These are phyloP conservation scores for Myotis lucifugus DNA, from an alignment of 2,113 vertebrate genomes.

Conservation along the genomic window DNA sequence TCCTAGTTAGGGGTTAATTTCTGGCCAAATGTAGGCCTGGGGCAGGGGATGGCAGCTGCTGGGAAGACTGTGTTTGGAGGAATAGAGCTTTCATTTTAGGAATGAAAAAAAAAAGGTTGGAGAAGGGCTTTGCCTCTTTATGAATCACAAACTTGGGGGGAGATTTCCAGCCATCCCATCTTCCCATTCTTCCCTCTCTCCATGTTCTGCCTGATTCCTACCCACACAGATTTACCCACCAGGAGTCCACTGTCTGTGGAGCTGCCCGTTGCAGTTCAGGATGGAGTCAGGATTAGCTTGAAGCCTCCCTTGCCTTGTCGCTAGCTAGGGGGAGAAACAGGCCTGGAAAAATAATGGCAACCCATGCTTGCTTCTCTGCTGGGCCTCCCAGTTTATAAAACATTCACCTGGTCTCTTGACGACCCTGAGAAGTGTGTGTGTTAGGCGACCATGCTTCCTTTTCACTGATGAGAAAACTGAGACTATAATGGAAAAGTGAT, in stretches of 20 bases:
- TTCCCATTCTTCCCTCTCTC: background rate
- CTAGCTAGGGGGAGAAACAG: conserved; percentile 30
- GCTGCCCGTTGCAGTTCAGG: background rate
- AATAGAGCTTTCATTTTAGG: conserved; percentile 47
- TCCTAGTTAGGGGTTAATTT: conserved; percentile 62
- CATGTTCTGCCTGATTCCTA: background rate
- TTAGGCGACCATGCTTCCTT: background rate
- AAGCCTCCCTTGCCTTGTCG: background rate
- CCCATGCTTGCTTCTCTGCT: background rate
- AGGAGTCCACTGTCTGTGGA: background rate
- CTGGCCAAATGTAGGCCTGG: background rate
- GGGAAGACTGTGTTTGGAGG: background rate
- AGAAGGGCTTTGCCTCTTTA: background rate
- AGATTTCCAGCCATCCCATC: background rate
- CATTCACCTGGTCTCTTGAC: background rate
- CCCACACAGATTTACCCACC: background rate
- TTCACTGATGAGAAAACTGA: background rate
- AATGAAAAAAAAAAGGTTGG: background rate
- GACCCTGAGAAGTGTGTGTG: background rate
- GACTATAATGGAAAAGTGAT: background rate
- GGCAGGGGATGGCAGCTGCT: background rate
- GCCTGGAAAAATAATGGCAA: background rate
- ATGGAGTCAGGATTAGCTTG: background rate
- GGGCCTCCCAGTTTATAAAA: background rate
- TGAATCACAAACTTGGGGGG: conserved; percentile 4